Evolutionary conservation across 2,888 invertebrate species (phyloP).

Genomic region (Hofmannophila pseudospretella): DNA sequence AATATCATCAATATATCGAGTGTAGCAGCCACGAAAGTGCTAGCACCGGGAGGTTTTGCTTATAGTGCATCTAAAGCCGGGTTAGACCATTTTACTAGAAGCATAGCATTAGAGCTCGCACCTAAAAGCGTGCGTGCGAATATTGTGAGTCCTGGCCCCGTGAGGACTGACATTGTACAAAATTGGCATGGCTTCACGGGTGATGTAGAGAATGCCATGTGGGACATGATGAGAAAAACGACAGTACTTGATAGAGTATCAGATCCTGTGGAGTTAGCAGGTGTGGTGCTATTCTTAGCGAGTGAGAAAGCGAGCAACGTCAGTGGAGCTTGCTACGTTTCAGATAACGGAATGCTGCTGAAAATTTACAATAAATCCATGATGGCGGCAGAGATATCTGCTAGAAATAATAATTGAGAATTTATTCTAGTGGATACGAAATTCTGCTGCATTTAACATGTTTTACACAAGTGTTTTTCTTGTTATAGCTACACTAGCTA

Average conservation of each 20-base stretch:
- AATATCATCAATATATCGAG: conserved; percentile 35
- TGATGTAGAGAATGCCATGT: neutral
- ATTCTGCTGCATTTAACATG: no score
- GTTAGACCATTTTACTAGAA: neutral
- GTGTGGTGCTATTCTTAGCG: conserved; percentile 29
- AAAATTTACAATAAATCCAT: no score
- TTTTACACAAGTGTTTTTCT: no score
- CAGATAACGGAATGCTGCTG: conserved; percentile 16
- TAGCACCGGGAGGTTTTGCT: no score
- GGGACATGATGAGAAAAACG: no score
- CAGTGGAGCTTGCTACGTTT: conserved; percentile 26
- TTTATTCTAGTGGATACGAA: no score
- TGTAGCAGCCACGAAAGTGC: neutral
- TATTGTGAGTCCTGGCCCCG: neutral
- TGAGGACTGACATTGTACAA: neutral
- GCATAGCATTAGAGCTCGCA: neutral
- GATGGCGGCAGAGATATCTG: no score
- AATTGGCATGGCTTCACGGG: neutral
- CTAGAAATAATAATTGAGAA: no score
- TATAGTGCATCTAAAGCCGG: neutral
- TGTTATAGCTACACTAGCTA: no score
- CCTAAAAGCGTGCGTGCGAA: neutral
- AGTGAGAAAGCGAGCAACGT: conserved; percentile 31
- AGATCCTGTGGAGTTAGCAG: conserved; percentile 24
- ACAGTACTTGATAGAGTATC: conserved; percentile 18